Conservation (phyloP, 2,888 invertebrate genomes). For the Lasioglossum malachurum region DNA sequence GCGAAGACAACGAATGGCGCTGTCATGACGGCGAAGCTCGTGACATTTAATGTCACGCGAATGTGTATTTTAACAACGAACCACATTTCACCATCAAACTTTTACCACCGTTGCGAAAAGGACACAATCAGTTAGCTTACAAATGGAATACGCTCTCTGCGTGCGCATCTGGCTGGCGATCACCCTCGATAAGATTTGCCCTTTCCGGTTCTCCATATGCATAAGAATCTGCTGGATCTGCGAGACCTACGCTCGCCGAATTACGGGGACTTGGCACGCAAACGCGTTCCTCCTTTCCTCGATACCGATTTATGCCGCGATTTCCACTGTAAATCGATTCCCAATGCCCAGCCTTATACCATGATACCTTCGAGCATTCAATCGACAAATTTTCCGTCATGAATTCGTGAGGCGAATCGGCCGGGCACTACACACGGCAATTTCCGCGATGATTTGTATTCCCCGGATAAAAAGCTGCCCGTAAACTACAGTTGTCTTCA, state of each 20-base stretch:
- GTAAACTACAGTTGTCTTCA: conserved; percentile 62
- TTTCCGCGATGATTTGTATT: conserved; percentile 60
- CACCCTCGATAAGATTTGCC: conserved; percentile 7
- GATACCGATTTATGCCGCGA: not conserved
- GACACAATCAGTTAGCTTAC: not conserved
- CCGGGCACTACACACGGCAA: conserved; percentile 26
- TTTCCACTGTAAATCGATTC: conserved; percentile 5
- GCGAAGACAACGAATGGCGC: not conserved
- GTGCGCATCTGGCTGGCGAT: conserved; percentile 19
- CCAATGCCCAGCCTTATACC: not conserved
- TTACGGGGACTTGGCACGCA: conserved; percentile 37
- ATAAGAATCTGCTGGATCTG: conserved; percentile 19
- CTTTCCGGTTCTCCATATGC: conserved; percentile 15
- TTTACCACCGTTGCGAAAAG: not conserved
- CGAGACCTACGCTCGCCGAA: conserved; percentile 5
- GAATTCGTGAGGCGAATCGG: not conserved
- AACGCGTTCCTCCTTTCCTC: conserved; percentile 8
- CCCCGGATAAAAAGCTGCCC: conserved; percentile 46
- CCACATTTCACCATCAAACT: not conserved
- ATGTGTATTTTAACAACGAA: not conserved
- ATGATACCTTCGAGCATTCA: not conserved
- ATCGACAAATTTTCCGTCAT: not conserved
- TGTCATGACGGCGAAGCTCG: not conserved
- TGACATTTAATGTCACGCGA: conserved; percentile 1
- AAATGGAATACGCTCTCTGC: not conserved